Base-by-base conservation (phyloP, 2,888 invertebrate species). In the Synergus umbraculus region DNA sequence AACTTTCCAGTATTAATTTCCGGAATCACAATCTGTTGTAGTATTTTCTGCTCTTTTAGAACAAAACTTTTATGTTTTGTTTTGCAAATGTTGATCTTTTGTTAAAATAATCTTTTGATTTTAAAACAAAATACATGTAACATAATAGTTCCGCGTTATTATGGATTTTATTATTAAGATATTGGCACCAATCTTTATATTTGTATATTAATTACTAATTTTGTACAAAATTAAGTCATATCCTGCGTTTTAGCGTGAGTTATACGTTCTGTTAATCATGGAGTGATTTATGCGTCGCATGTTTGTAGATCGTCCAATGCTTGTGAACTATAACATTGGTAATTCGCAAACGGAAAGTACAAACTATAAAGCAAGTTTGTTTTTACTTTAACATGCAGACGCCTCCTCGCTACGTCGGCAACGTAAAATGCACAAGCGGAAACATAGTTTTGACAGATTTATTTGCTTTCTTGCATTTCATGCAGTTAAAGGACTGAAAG, bases 301-400 rank as follows among this genome's bases (percentile, higher is more conserved):
- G 46, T 67, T 67, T 13, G 46, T n/a, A 67, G 67, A 67, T 46
- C 67, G 67, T 65, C 65, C 8, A 37, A 41, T 2, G 41, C 15
- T 65, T 41, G 37, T 41, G 41, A 64, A 64, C 13, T 41, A n/a
- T 58, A 64, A 41, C 29, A 5, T 29, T 22, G 29, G 67, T 44
- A 22, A 43, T 46, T 69, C 29, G 46, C 18, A 29, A 69, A 15
- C 67, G 46, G 46, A 69, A 69, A 69, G 46, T 49, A 29, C 22
- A 46, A 46, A 18, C 67, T 46, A 69, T 69, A 46, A 46, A 22
- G 67, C 15, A 46, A 69, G 67, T 46, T 69, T 69, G 46, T 69
- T 69, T 69, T 69, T 69, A 69, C 67, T 67, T 29, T 13, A 46
- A 44, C 46, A 66, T 66, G n/a, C 43, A 66, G 43, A 22, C 22